A percentile compares a stretch with the other conserved stretches of the same genome.
phyloP scores from a whole-genome alignment of 2,797 vertebrate genomes.

The Crocidura indochinensis region DNA sequence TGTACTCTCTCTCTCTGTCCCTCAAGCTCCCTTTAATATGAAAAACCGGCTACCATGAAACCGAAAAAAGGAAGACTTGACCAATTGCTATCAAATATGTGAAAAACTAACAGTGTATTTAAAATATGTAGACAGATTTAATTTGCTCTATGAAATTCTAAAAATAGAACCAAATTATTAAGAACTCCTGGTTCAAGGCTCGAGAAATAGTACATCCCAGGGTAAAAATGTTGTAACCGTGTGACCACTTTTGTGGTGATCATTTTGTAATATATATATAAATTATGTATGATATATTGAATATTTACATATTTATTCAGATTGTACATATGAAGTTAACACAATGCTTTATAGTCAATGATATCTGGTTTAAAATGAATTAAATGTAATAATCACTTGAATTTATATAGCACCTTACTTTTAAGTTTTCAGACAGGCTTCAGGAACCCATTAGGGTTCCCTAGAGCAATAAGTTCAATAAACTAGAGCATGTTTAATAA shows the following conservation, averaged over 20 bases:
- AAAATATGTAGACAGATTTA: background rate
- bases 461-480: background rate
- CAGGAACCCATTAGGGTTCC: background rate
- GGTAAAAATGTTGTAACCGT: background rate
- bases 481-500: background rate
- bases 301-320: background rate
- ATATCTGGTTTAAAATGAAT: constrained; percentile 13
- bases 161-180: constrained; percentile 26
- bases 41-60: background rate
- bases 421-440: background rate
- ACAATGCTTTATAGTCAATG: background rate
- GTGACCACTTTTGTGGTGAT: background rate
- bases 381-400: background rate
- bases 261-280: background rate
- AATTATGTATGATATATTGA: background rate
- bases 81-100: background rate
- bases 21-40: background rate
- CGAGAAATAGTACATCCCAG: background rate
- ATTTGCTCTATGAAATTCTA: background rate
- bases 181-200: background rate
- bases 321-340: background rate
- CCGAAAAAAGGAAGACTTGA: background rate
- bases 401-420: constrained; percentile 28
- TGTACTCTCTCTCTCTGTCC: no score
- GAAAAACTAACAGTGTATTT: background rate